These are phyloP conservation scores for Metopia argyrocephala DNA, from an alignment of 2,888 invertebrate species.

Conservation along the genomic window DNA sequence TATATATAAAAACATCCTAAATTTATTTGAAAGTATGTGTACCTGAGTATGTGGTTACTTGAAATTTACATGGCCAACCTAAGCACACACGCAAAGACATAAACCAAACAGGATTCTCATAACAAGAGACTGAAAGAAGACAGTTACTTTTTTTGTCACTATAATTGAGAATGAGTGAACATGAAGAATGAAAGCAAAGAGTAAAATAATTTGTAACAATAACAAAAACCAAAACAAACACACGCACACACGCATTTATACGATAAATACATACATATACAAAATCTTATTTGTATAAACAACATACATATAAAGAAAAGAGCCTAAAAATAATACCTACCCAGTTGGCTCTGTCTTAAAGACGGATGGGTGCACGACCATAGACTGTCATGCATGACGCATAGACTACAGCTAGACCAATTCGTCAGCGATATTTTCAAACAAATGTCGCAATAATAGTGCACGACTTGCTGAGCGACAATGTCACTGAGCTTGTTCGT, in stretches of 20 bases:
- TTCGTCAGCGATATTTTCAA: too few relatives aligned
- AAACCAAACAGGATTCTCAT: slow-evolving; percentile 3
- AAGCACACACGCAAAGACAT: background rate
- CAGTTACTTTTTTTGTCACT: too few relatives aligned
- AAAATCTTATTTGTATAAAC: background rate
- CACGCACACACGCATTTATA: background rate
- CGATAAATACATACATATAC: background rate
- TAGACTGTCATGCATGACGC: too few relatives aligned
- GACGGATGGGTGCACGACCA: too few relatives aligned
- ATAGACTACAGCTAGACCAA: too few relatives aligned
- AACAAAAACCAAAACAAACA: slow-evolving; percentile 26
- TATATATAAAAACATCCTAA: background rate
- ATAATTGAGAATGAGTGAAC: background rate
- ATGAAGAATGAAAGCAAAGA: background rate
- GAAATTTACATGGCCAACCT: background rate
- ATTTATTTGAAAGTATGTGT: background rate
- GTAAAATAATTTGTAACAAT: slow-evolving; percentile 20
- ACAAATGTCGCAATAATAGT: too few relatives aligned
- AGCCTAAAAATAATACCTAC: too few relatives aligned
- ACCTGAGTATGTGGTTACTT: background rate
- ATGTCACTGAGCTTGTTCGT: too few relatives aligned
- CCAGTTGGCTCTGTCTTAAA: too few relatives aligned
- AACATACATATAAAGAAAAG: background rate
- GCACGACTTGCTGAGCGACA: too few relatives aligned
- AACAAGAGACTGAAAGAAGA: background rate